Evolutionary conservation across 1,140 invertebrate genomes (phyloP).

Genomic region (Pteromalus puparum): DNA sequence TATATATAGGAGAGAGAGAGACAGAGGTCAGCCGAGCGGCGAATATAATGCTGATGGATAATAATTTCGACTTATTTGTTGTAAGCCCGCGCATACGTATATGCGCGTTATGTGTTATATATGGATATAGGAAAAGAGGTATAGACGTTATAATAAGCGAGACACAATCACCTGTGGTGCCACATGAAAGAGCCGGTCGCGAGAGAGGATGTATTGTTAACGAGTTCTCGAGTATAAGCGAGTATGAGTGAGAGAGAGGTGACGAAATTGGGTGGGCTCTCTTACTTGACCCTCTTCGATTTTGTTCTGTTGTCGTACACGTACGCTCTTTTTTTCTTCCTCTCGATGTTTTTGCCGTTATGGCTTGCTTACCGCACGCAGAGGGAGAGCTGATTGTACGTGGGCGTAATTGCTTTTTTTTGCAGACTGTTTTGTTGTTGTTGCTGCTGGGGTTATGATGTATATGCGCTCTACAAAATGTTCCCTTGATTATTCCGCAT

Average conservation of each 20-base stretch:
- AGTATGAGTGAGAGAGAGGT: neutral
- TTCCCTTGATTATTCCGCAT: neutral
- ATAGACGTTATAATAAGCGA: neutral
- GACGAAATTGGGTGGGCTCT: slow-evolving; percentile 30
- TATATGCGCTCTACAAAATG: neutral
- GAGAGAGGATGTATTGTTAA: slow-evolving; percentile 15
- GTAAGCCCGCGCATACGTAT: neutral
- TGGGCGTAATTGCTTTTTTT: slow-evolving; percentile 23
- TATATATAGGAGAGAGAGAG: too few relatives aligned
- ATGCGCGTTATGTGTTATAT: neutral
- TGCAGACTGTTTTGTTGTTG: neutral
- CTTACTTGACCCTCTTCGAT: neutral
- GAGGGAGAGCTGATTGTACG: neutral
- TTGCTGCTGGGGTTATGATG: neutral
- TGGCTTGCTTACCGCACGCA: neutral
- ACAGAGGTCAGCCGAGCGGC: neutral
- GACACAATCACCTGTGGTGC: slow-evolving; percentile 14
- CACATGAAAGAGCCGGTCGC: neutral
- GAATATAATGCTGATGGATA: neutral
- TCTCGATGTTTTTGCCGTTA: neutral
- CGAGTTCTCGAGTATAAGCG: neutral
- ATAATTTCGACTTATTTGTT: slow-evolving; percentile 5
- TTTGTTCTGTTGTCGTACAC: neutral
- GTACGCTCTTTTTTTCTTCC: neutral
- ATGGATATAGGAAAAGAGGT: neutral